phyloP scores from a whole-genome alignment of 2,113 vertebrate genomes.

The Rhipidura dahli region DNA sequence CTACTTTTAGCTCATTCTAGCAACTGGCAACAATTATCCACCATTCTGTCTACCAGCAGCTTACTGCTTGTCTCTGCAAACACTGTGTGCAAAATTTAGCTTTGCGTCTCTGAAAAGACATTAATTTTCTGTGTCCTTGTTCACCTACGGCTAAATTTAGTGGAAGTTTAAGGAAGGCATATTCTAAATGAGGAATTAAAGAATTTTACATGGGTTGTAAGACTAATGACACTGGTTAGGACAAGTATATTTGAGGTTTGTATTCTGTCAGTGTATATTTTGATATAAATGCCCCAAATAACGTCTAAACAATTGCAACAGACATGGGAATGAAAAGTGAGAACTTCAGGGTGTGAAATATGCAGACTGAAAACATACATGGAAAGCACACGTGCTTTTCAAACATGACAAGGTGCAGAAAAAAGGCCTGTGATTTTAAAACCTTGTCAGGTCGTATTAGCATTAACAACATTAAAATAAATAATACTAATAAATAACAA shows the following conservation, averaged over 20 bases:
- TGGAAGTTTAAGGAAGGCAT: neutral
- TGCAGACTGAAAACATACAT: neutral
- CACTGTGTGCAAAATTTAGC: neutral
- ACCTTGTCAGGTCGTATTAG: neutral
- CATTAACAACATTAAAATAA: neutral
- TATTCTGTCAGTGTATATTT: neutral
- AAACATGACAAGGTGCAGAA: neutral
- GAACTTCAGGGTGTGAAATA: neutral
- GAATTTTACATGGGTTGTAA: neutral
- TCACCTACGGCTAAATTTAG: neutral
- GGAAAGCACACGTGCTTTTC: neutral
- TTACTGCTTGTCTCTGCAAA: neutral
- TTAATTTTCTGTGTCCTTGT: neutral
- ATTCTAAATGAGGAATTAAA: neutral
- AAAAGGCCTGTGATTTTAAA: neutral
- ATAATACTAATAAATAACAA: neutral
- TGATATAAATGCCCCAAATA: neutral
- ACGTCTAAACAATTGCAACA: neutral
- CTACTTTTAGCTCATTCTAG: neutral
- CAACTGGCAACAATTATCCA: neutral
- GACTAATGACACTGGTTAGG: neutral
- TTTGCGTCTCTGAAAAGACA: neutral
- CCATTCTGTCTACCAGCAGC: neutral
- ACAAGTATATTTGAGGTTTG: neutral
- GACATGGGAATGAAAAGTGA: neutral